A percentile compares a stretch with the other conserved stretches of the same genome.
phyloP scores from a whole-genome alignment of 2,888 invertebrate genomes.

The Tenthredo scrophulariae region DNA sequence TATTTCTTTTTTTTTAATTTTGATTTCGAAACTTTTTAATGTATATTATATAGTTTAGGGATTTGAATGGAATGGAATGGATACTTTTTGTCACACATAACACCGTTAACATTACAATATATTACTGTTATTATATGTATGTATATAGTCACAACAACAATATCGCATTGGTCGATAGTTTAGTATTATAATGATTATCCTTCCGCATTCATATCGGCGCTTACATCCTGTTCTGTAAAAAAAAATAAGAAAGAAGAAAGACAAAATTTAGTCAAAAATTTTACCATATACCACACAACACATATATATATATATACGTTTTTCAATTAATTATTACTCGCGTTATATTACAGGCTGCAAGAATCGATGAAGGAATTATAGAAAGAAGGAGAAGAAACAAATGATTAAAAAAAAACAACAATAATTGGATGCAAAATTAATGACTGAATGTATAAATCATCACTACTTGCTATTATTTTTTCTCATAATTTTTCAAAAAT shows the following conservation, averaged over 20 bases:
- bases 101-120: constrained; percentile 42
- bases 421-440: neutral
- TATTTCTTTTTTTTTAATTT: neutral
- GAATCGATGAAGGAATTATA: neutral
- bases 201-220: constrained; percentile 69
- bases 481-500: neutral
- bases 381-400: neutral
- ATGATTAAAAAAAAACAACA: neutral
- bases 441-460: neutral
- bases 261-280: neutral
- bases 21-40: neutral
- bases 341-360: neutral
- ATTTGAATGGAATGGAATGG: neutral
- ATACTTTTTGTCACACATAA: constrained; percentile 28
- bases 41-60: neutral
- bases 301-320: neutral
- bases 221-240: constrained; percentile 74
- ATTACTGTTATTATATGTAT: constrained; percentile 32
- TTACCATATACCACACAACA: neutral
- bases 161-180: constrained; percentile 64
- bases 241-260: constrained; percentile 63
- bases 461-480: neutral
- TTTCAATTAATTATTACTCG: neutral
- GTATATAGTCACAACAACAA: constrained; percentile 62
- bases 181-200: constrained; percentile 62